Base-by-base conservation (phyloP, 1,140 invertebrate species). In the Harlomillsia oculata region DNA sequence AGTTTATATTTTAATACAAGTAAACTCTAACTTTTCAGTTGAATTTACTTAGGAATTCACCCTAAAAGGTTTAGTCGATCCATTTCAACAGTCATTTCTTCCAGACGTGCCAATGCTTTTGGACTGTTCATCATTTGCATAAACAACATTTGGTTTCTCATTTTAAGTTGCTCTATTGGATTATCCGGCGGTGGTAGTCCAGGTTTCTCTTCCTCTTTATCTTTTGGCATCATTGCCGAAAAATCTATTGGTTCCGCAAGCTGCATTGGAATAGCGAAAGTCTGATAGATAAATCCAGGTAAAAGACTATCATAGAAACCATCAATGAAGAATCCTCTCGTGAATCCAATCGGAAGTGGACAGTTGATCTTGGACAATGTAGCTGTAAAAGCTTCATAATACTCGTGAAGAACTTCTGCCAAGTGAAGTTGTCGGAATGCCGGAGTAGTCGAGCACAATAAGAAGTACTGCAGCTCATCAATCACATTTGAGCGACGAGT, bases 191-290 rank as follows among this genome's bases (percentile, higher is more conserved):
- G 9, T 9, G 41, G 21, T 13, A 9, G 5, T 9, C 9, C 20
- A 21, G 23, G 18, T 18, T 26, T n/a, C 14, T 11, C n/a, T n/a
- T n/a, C 28, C 28, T 25, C 23, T 1, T 21, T 26, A 13, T 25
- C 44, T 5, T 46, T 29, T 18, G 25, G 25, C 13, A 25, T 1
- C 21, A 23, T 21, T 14, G 32, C 8, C 1, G 5, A 1, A 41
- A 41, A 36, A 8, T 53, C 26, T 0, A 11, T 0, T 1, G 52
- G 52, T 6, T 44, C 18, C 2, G 44, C 55, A 25, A 57, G 23
- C 36, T 57, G 55, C 36, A 57, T 23, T 1, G 55, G 55, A 44
- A 57, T 45, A 2, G 55, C 55, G 44, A 57, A 57, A 3, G 39
- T 44, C 55, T 51, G 51, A 28, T 41, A 32, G 3, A 44, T 30